Percentiles rank a stretch among this genome's conserved stretches.
phyloP scores from a whole-genome alignment of 2,888 invertebrate genomes.

The Euproctis similis region DNA sequence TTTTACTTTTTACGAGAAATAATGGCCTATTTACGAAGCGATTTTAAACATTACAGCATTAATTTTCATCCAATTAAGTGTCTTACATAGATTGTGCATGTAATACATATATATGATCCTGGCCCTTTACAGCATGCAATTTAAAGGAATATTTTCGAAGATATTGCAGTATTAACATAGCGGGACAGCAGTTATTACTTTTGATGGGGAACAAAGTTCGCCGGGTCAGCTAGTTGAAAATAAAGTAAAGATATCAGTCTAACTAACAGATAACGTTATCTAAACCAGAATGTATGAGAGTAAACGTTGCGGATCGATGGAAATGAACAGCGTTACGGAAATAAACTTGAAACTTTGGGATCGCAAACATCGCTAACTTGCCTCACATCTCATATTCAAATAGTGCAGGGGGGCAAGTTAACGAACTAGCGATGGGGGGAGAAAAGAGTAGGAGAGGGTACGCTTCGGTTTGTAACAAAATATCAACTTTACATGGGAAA shows the following conservation, averaged over 20 bases:
- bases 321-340: constrained; percentile 42
- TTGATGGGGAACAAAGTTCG: no score
- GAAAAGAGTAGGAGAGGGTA: constrained; percentile 27
- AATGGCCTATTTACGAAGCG: no score
- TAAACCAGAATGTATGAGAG: constrained; percentile 25
- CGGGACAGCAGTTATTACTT: no score
- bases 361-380: constrained; percentile 51
- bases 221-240: no score
- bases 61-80: no score
- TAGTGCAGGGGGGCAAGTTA: constrained; percentile 67
- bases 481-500: constrained; percentile 31
- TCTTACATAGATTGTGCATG: no score
- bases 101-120: no score
- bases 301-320: constrained; percentile 44
- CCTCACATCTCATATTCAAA: constrained; percentile 69
- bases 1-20: no score
- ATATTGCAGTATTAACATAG: no score
- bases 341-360: constrained; percentile 62
- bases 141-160: no score
- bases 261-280: background rate
- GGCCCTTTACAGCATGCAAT: no score
- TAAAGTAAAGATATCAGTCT: background rate
- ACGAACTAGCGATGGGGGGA: constrained; percentile 59
- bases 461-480: constrained; percentile 42
- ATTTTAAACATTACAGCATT: no score